Evolutionary conservation across 2,113 vertebrate species (phyloP).

Genomic region (Lontra canadensis): DNA sequence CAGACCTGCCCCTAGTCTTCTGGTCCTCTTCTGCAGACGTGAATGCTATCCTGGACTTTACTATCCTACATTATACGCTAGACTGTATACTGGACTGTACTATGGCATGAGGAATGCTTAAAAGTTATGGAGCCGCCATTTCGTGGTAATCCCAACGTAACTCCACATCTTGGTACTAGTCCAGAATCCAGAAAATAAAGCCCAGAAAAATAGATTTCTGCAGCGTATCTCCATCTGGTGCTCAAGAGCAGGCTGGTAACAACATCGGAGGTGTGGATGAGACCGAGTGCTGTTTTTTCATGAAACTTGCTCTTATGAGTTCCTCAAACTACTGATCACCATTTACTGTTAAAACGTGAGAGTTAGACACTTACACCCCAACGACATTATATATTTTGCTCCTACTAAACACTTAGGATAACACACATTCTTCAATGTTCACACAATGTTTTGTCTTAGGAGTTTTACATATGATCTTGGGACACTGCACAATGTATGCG

Average conservation of each 20-base stretch:
- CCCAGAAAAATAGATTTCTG: background rate
- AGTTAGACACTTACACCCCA: background rate
- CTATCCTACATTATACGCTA: too few relatives aligned
- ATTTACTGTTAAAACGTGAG: background rate
- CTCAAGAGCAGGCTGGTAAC: background rate
- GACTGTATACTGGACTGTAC: too few relatives aligned
- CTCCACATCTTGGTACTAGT: background rate
- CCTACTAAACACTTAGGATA: background rate
- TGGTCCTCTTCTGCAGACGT: accelerated
- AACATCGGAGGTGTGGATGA: background rate
- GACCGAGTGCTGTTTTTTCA: background rate
- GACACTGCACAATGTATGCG: background rate
- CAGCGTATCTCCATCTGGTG: background rate
- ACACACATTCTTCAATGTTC: background rate
- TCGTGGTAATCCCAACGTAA: background rate
- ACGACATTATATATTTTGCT: background rate
- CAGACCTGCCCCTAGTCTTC: background rate
- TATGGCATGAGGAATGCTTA: accelerated
- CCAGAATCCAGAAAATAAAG: background rate
- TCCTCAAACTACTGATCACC: background rate
- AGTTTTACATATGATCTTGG: background rate
- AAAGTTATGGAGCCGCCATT: accelerated
- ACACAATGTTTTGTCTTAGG: background rate
- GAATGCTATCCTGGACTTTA: background rate
- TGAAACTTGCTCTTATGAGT: background rate